Evolutionary conservation across 2,113 vertebrate genomes (phyloP).

Genomic region (Syngnathus floridae): DNA sequence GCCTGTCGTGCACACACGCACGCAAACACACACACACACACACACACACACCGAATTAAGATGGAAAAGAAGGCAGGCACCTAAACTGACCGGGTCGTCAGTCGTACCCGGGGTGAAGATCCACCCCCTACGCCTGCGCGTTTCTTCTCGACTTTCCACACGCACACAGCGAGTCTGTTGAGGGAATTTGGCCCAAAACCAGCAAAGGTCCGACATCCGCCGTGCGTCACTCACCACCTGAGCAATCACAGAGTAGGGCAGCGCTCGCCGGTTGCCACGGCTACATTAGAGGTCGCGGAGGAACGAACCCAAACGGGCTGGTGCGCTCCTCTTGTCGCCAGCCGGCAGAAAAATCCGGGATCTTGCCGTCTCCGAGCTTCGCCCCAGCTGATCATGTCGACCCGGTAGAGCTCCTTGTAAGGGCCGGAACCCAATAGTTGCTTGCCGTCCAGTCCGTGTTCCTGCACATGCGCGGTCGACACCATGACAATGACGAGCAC

Average conservation of each 20-base stretch:
- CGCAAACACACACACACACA: background rate
- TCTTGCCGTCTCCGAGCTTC: constrained; percentile 71
- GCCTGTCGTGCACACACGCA: constrained; percentile 60
- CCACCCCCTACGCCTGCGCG: constrained; percentile 74
- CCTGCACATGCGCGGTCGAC: constrained; percentile 56
- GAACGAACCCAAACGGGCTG: constrained; percentile 80
- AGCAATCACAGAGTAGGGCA: constrained; percentile 13
- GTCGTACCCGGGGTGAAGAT: constrained; percentile 71
- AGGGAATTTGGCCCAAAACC: constrained; percentile 75
- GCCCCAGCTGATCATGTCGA: constrained; percentile 87
- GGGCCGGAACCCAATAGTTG: constrained; percentile 75
- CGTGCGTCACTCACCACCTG: constrained; percentile 86
- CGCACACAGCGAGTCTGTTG: constrained; percentile 63
- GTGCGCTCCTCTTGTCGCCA: constrained; percentile 50
- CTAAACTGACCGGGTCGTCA: too few relatives aligned
- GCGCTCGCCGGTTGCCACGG: too few relatives aligned
- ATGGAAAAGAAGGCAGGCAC: background rate
- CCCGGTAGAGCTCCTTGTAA: constrained; percentile 80
- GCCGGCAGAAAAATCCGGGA: constrained; percentile 82
- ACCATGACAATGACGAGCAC: background rate
- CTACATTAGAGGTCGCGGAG: background rate
- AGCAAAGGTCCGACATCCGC: constrained; percentile 79
- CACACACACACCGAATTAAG: background rate
- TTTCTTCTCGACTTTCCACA: constrained; percentile 72
- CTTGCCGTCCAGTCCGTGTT: constrained; percentile 74